phyloP scores from a whole-genome alignment of 2,888 invertebrate species.

The Embidobia sp. region DNA sequence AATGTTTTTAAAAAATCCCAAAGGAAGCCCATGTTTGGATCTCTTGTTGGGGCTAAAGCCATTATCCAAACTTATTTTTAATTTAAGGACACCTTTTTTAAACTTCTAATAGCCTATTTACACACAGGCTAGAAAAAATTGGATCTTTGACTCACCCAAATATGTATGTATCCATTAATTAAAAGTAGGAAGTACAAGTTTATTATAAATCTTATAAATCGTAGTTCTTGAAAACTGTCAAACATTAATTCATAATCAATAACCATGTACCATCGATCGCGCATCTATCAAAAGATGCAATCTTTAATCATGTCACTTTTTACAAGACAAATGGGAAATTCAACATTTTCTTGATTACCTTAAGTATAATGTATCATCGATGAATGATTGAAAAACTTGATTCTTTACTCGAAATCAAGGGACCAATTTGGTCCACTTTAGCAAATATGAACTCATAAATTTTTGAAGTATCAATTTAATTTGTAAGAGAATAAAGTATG shows the following conservation, averaged over 20 bases:
- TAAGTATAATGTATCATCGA: conserved; percentile 11
- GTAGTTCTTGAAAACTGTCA: conserved; percentile 11
- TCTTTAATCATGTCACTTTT: conserved; percentile 23
- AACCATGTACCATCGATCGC: conserved; percentile 14
- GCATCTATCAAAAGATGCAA: neutral
- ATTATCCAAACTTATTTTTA: too few relatives aligned
- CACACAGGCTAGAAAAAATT: too few relatives aligned
- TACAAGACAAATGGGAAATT: conserved; percentile 25
- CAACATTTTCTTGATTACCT: conserved; percentile 5
- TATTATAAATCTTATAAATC: neutral
- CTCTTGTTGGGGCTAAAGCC: too few relatives aligned
- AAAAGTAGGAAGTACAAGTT: too few relatives aligned
- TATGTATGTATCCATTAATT: too few relatives aligned
- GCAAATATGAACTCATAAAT: neutral
- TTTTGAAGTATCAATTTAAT: conserved; percentile 15
- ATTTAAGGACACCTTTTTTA: too few relatives aligned
- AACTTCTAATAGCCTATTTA: too few relatives aligned
- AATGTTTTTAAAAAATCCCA: too few relatives aligned
- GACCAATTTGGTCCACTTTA: too few relatives aligned
- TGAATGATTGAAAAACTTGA: conserved; percentile 20
- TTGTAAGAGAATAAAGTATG: conserved; percentile 18
- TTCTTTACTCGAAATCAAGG: too few relatives aligned
- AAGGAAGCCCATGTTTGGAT: too few relatives aligned
- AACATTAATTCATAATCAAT: conserved; percentile 37
- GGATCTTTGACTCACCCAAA: too few relatives aligned